Evolutionary conservation across 2,797 vertebrate species (phyloP).

Genomic region (Rhynchonycteris naso): DNA sequence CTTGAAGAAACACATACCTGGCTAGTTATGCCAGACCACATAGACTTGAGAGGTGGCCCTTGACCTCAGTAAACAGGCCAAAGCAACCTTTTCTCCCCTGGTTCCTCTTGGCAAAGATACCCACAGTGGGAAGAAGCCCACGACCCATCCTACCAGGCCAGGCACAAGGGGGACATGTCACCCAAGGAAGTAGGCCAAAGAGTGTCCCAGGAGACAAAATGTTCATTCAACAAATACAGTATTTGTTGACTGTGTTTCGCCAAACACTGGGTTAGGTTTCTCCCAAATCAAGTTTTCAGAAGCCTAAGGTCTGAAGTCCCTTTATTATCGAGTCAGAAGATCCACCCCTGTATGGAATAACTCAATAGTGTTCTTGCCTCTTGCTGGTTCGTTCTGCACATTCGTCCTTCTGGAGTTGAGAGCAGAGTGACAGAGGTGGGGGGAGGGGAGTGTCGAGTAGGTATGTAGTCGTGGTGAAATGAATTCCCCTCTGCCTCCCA

Average conservation of each 20-base stretch:
- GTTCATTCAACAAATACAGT: background rate
- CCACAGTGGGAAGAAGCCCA: background rate
- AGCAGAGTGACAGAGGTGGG: background rate
- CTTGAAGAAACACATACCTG: background rate
- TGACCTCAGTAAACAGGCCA: background rate
- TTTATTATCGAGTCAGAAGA: background rate
- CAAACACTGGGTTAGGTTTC: background rate
- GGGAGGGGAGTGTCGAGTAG: background rate
- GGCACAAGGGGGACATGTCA: background rate
- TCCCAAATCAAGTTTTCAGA: background rate
- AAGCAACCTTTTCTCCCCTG: background rate
- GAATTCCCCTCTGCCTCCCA: background rate
- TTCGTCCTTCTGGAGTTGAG: background rate
- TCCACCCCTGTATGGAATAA: background rate
- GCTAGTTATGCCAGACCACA: too few species aligned
- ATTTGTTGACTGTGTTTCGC: background rate
- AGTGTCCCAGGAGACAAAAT: background rate
- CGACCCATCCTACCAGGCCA: background rate
- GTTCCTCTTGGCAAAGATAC: background rate
- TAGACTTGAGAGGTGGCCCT: background rate
- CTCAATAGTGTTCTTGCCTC: background rate
- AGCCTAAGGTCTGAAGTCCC: background rate
- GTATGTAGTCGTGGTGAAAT: background rate
- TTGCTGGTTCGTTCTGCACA: background rate
- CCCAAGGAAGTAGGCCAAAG: background rate